A percentile compares a stretch with the other conserved stretches of the same genome.
phyloP scores from a whole-genome alignment of 2,113 vertebrate species.

The Catharus fuscescens region DNA sequence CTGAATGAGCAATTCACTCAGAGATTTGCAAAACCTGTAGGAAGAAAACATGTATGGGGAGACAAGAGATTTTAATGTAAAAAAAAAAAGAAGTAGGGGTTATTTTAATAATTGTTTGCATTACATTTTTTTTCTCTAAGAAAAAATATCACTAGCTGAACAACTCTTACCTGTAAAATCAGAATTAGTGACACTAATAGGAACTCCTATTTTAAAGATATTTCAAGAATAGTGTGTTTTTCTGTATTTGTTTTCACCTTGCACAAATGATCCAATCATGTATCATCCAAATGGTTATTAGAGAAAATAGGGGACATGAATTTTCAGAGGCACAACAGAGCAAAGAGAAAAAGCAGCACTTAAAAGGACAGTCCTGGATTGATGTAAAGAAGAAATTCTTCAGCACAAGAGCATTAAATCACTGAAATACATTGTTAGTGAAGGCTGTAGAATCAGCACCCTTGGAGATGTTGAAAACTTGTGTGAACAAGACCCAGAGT shows the following conservation, averaged over 20 bases:
- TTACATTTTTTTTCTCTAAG: background rate
- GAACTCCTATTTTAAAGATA: background rate
- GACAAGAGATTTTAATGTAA: background rate
- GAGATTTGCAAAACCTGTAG: background rate
- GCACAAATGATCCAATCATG: background rate
- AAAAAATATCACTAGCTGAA: background rate
- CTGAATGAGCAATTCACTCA: background rate
- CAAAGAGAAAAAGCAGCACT: background rate
- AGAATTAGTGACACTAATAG: background rate
- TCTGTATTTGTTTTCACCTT: background rate
- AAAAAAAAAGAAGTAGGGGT: background rate
- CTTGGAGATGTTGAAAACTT: background rate
- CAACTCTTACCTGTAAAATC: background rate
- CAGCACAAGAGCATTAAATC: background rate
- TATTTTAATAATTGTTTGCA: background rate
- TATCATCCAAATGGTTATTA: background rate
- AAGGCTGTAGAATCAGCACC: rapidly evolving
- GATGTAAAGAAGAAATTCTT: background rate
- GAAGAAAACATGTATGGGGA: background rate
- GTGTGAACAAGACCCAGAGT: background rate
- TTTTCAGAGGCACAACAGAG: background rate
- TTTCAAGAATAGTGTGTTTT: background rate
- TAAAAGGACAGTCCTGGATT: background rate
- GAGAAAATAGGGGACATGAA: background rate
- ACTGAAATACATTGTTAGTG: rapidly evolving